phyloP scores from a whole-genome alignment of 2,888 invertebrate genomes.

The Monopis laevigella region DNA sequence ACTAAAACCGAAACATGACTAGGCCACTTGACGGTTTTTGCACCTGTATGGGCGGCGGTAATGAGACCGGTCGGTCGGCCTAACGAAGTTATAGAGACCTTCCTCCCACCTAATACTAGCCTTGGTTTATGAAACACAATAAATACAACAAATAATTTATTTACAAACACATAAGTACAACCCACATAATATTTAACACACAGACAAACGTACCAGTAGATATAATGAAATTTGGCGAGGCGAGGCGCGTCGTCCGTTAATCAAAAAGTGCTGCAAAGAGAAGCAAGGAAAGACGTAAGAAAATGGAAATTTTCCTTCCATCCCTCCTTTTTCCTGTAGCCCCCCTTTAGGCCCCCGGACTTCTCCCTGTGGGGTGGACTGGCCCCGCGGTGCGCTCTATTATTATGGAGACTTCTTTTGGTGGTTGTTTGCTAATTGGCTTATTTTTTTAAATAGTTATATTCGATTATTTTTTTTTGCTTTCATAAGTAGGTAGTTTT shows the following conservation, averaged over 20 bases:
- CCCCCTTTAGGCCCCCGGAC: conserved; percentile 31
- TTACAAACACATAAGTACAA: too few relatives aligned
- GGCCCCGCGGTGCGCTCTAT: conserved; percentile 30
- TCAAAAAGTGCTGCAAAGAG: conserved; percentile 61
- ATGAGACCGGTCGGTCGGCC: too few relatives aligned
- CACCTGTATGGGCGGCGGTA: too few relatives aligned
- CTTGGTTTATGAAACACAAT: too few relatives aligned
- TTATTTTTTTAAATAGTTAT: neutral
- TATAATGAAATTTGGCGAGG: conserved; percentile 56
- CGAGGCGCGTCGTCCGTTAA: conserved; percentile 50
- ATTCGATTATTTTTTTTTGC: neutral
- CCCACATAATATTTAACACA: too few relatives aligned
- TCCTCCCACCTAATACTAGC: too few relatives aligned
- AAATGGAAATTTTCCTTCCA: conserved; percentile 68
- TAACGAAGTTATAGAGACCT: too few relatives aligned
- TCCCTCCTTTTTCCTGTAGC: conserved; percentile 66
- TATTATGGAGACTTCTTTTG: conserved; percentile 29
- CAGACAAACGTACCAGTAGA: too few relatives aligned
- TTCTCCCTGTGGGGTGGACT: conserved; percentile 34
- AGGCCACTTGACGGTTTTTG: too few relatives aligned
- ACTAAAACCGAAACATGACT: too few relatives aligned
- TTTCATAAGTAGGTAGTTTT: neutral
- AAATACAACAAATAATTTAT: too few relatives aligned
- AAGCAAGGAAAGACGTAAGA: conserved; percentile 58
- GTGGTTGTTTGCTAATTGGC: neutral